Evolutionary conservation across 2,797 vertebrate genomes (phyloP).

Genomic region (Sparidentex hasta): DNA sequence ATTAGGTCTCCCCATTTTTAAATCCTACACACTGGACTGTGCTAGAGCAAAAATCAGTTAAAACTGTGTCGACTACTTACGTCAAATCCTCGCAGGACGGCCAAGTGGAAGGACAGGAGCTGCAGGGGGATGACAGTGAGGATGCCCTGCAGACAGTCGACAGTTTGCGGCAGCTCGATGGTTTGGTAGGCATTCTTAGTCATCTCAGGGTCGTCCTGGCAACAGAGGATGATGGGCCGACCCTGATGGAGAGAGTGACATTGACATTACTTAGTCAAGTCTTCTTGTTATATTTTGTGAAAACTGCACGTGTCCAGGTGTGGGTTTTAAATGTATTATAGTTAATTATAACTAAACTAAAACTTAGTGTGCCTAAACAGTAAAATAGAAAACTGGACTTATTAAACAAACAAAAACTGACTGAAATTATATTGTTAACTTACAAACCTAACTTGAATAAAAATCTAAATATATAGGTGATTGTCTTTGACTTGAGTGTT

Average conservation of each 20-base stretch:
- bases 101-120: slow-evolving; percentile 96
- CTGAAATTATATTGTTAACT: too few species aligned
- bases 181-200: slow-evolving; percentile 91
- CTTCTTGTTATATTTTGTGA: neutral
- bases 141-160: slow-evolving; percentile 96
- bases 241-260: slow-evolving; percentile 82
- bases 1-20: too few species aligned
- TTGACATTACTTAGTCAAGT: neutral
- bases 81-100: slow-evolving; percentile 94
- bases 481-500: too few species aligned
- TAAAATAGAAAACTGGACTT: too few species aligned
- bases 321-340: neutral
- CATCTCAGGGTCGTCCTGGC: slow-evolving; percentile 91
- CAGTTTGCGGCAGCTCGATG: slow-evolving; percentile 93
- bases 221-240: slow-evolving; percentile 94
- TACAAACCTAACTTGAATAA: too few species aligned
- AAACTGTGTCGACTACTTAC: slow-evolving; percentile 80
- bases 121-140: slow-evolving; percentile 95
- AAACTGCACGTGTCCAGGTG: neutral
- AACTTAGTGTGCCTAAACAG: too few species aligned
- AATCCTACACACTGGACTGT: neutral
- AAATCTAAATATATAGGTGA: too few species aligned
- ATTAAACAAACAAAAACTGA: too few species aligned
- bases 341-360: too few species aligned
- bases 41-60: neutral